phyloP scores from a whole-genome alignment of 2,113 vertebrate genomes.

The Rafetus swinhoei region DNA sequence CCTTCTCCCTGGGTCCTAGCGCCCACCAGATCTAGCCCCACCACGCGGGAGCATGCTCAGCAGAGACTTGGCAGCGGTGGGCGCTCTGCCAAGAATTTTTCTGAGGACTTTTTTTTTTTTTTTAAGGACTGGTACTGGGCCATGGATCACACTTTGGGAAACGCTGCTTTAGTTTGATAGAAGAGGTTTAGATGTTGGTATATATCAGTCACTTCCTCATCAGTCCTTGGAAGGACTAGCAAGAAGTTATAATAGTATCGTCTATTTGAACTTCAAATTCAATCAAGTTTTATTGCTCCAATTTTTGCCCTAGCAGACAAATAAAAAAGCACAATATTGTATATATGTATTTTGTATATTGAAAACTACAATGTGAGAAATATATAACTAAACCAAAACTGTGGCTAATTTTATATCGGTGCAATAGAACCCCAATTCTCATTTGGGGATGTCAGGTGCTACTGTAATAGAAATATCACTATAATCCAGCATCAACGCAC shows the following conservation, averaged over 20 bases:
- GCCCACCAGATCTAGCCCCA: too few relatives aligned
- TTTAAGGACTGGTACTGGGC: too few relatives aligned
- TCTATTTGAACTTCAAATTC: neutral
- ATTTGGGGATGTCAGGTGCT: neutral
- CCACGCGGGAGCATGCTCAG: too few relatives aligned
- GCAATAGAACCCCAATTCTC: neutral
- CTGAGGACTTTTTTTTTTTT: too few relatives aligned
- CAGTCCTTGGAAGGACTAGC: neutral
- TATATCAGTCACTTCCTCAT: conserved; percentile 7
- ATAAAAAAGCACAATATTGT: neutral
- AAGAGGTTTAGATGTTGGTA: neutral
- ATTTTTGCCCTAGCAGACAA: neutral
- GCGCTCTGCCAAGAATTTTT: too few relatives aligned
- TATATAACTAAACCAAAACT: neutral
- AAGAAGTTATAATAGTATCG: neutral
- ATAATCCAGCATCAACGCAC: neutral
- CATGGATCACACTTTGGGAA: too few relatives aligned
- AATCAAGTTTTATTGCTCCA: neutral
- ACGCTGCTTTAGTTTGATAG: neutral
- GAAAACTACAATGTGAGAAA: neutral
- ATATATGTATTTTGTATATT: neutral
- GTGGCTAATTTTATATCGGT: neutral
- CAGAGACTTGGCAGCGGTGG: too few relatives aligned
- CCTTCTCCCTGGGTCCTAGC: too few relatives aligned
- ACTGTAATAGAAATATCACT: neutral